Conservation (phyloP, 2,888 invertebrate genomes). For the Notodonta ziczac region DNA sequence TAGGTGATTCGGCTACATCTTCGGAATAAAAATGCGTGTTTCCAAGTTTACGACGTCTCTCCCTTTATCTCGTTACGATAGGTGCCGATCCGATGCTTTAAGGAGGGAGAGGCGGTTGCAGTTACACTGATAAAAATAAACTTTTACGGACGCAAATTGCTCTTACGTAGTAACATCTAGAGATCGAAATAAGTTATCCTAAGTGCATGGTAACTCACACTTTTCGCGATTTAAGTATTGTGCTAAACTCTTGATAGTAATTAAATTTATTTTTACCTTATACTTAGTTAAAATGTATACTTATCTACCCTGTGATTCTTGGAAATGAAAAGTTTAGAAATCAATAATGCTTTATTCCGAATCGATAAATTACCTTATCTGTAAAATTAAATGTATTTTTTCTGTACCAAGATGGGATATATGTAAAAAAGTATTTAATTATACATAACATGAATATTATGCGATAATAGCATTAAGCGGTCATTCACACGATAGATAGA, state of each 20-base stretch:
- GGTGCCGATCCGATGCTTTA: constrained; percentile 69
- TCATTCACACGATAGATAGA: no score
- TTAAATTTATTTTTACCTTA: no score
- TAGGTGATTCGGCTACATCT: constrained; percentile 52
- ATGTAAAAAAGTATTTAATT: no score
- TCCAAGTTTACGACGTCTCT: constrained; percentile 72
- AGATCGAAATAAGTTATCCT: constrained; percentile 6
- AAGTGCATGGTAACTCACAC: not conserved
- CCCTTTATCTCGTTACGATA: constrained; percentile 72
- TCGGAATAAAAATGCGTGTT: constrained; percentile 68
- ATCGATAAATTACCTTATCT: no score
- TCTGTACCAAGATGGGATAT: no score
- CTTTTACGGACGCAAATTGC: constrained; percentile 17
- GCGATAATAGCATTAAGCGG: constrained; percentile 24
- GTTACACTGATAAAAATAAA: constrained; percentile 32
- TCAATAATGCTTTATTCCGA: no score
- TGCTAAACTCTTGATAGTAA: not conserved
- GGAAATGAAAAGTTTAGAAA: no score
- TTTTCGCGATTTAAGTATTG: not conserved
- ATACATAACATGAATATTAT: constrained; percentile 22
- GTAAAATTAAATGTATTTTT: no score
- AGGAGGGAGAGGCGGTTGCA: constrained; percentile 40
- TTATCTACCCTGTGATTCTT: no score
- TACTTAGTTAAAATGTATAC: no score
- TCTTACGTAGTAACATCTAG: constrained; percentile 23